Evolutionary conservation across 2,888 invertebrate species (phyloP), one percentile per base, ranked within the genome.

Genomic region (Chrysina gloriosa): DNA sequence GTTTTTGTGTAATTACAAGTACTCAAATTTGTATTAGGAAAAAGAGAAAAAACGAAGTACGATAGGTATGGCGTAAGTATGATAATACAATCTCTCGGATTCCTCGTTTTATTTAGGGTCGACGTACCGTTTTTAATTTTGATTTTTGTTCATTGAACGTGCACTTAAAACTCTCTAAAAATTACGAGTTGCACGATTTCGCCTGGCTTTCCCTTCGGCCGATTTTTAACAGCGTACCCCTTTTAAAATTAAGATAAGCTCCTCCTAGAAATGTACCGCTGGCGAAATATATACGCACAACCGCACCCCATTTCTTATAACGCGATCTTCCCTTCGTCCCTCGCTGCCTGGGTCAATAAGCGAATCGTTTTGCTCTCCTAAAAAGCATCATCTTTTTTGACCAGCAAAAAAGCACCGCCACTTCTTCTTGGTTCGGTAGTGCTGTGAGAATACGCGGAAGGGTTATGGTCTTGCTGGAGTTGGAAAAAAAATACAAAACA

Each of bases 401-500:
- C 71, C 74, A 74, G 75, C 75, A 75, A 76, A 76, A 76, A 71
- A 42, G 47, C 66, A 25, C 42, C 39, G 11, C 42, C 58, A 27
- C n/a, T n/a, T n/a, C n/a, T n/a, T n/a, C n/a, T n/a, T n/a, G 27
- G 25, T 25, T 11, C 21, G 25, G 25, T 21, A 16, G 54, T 16
- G 6, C 21, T 79, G 81, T 81, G 81, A 81, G 81, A 82, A 81
- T 77, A 76, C 76, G 77, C 75, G 45, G 66, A 73, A 73, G 76
- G 73, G 72, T 65, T 67, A 64, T 64, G 76, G 75, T 77, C 74
- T 74, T 69, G 70, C 72, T 76, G 72, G 76, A 78, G 78, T 77
- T 77, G 76, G 77, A 71, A 77, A 78, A 78, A 80, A 69, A 77
- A 77, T 6, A 48, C n/a, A 9, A 52, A 6, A 78, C 79, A 80